phyloP scores from a whole-genome alignment of 2,113 vertebrate species.

The Melospiza melodia region DNA sequence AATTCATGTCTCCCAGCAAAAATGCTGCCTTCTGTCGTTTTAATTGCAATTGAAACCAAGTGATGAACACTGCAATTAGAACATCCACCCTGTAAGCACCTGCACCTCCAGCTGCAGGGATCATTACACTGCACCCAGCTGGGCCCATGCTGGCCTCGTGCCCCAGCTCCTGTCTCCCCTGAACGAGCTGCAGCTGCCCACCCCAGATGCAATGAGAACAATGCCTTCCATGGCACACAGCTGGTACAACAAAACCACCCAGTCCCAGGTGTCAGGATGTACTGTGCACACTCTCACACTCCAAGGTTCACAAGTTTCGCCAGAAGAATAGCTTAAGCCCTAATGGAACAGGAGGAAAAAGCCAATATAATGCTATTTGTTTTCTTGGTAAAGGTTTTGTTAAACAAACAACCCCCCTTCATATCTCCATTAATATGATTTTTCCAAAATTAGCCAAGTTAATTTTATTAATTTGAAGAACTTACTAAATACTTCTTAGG shows the following conservation, averaged over 20 bases:
- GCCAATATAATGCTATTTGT: not conserved
- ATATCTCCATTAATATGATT: not conserved
- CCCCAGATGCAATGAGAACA: not conserved
- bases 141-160: not conserved
- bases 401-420: fast-evolving
- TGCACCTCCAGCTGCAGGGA: not conserved
- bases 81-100: not conserved
- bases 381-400: not conserved
- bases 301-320: not conserved
- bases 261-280: not conserved
- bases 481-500: not conserved
- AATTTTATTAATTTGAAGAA: not conserved
- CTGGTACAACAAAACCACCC: not conserved
- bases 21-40: not conserved
- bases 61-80: not conserved
- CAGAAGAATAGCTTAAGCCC: not conserved
- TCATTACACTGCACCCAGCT: not conserved
- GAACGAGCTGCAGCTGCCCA: not conserved
- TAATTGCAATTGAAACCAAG: not conserved
- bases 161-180: not conserved
- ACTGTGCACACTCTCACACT: not conserved
- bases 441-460: not conserved
- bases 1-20: not conserved
- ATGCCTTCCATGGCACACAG: not conserved
- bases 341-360: not conserved